These are phyloP conservation scores for Gymnopithys bicolor DNA, from an alignment of 2,797 vertebrate species.

Conservation along the genomic window DNA sequence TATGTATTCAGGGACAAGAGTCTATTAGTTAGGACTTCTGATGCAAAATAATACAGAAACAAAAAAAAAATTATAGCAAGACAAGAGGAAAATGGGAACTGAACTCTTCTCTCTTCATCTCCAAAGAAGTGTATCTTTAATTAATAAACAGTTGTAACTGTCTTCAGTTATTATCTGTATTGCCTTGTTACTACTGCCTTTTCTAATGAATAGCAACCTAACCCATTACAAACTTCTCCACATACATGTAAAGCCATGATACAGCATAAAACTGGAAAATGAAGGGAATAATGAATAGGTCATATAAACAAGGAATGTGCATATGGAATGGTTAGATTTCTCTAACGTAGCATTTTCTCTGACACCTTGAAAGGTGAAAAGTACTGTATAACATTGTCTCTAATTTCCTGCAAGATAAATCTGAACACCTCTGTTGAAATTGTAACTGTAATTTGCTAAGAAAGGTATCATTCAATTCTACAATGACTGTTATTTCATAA, in stretches of 20 bases:
- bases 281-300: not conserved
- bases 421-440: not conserved
- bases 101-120: not conserved
- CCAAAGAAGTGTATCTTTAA: not conserved
- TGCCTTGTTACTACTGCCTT: not conserved
- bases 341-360: not conserved
- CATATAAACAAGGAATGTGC: not conserved
- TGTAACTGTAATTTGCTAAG: not conserved
- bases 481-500: constrained; percentile 2
- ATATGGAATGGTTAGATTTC: not conserved
- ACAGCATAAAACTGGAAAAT: not conserved
- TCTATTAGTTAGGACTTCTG: not conserved
- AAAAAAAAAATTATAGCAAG: not conserved
- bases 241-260: not conserved
- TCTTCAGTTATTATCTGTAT: not conserved
- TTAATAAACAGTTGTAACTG: not conserved
- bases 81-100: not conserved
- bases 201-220: not conserved
- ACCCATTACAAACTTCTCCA: not conserved
- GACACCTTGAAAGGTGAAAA: not conserved
- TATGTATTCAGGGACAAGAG: not conserved
- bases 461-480: not conserved
- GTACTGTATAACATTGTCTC: not conserved
- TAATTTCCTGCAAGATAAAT: constrained; percentile 1
- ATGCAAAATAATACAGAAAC: not conserved